Conservation (phyloP, 2,113 vertebrate species). For the Crotalus viridis region DNA sequence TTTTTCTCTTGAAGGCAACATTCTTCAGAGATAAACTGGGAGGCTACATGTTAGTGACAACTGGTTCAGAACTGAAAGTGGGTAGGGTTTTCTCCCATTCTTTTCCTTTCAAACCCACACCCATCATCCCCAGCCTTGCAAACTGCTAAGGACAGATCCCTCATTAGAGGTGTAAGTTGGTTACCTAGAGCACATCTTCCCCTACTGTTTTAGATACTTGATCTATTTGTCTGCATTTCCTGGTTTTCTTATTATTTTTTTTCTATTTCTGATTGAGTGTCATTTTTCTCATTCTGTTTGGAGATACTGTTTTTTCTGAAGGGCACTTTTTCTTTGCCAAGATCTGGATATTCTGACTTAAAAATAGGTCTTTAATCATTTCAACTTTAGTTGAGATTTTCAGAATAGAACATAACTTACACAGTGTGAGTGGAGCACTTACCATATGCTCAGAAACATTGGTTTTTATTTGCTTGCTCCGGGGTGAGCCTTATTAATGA, state of each 20-base stretch:
- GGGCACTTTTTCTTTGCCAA: not conserved
- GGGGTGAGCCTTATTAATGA: conserved; percentile 10
- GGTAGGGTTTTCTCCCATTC: not conserved
- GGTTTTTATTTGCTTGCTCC: not conserved
- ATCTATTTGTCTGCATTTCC: not conserved
- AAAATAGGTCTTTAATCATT: not conserved
- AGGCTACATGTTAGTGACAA: not conserved
- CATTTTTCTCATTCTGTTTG: not conserved
- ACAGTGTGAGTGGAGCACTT: not conserved
- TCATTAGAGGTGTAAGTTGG: not conserved
- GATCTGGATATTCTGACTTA: not conserved
- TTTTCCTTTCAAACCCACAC: not conserved
- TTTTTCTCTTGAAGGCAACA: not conserved
- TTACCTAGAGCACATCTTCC: not conserved
- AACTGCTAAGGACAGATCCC: not conserved
- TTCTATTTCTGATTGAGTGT: not conserved
- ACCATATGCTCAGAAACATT: not conserved
- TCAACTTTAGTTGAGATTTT: not conserved
- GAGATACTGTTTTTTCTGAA: not conserved
- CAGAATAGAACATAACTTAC: not conserved
- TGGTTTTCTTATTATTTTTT: not conserved
- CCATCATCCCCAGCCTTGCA: not conserved
- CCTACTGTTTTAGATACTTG: not conserved
- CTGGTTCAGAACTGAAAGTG: not conserved
- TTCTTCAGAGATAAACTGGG: not conserved